phyloP scores from a whole-genome alignment of 1,140 invertebrate genomes.

The Cepaea nemoralis region DNA sequence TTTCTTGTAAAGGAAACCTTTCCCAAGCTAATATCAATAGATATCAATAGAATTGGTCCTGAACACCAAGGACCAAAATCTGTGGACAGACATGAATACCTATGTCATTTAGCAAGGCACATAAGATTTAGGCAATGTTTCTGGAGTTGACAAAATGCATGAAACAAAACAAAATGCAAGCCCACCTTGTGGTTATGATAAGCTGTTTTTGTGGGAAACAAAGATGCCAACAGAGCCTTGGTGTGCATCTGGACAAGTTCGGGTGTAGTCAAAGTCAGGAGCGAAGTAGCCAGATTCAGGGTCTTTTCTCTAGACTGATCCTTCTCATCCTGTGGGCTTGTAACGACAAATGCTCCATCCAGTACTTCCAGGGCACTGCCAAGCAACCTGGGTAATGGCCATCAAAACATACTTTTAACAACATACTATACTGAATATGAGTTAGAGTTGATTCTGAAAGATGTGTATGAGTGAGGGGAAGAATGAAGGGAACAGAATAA shows the following conservation, averaged over 20 bases:
- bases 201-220: conserved; percentile 80
- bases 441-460: no score
- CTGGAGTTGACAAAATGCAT: no score
- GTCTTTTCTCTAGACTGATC: conserved; percentile 73
- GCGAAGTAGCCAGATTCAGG: conserved; percentile 81
- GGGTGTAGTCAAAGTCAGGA: conserved; percentile 88
- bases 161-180: background rate
- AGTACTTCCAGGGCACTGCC: conserved; percentile 83
- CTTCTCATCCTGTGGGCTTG: conserved; percentile 35
- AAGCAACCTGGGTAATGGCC: conserved; percentile 75
- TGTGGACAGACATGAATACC: no score
- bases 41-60: no score
- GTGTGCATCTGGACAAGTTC: conserved; percentile 79
- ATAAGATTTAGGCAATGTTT: no score
- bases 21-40: no score
- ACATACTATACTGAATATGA: no score
- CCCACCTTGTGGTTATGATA: conserved; percentile 87
- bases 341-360: conserved; percentile 78
- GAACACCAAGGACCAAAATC: no score
- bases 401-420: background rate
- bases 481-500: no score
- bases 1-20: no score
- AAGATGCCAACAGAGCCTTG: conserved; percentile 82
- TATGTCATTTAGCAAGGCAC: no score
- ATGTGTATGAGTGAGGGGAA: no score